Base-by-base conservation (phyloP, 2,888 invertebrate species). In the Cacoxenus indagator region DNA sequence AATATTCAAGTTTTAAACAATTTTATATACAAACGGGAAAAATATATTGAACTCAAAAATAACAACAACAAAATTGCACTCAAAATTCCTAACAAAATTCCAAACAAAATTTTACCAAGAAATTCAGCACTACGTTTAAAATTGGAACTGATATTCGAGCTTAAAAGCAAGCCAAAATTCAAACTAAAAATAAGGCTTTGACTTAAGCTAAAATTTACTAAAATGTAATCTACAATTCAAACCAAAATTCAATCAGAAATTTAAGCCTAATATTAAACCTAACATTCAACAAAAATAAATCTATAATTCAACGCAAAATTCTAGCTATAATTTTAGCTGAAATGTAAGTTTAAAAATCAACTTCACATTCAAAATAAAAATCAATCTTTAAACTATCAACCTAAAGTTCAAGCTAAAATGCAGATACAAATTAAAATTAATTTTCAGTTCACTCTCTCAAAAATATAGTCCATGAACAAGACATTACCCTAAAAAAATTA, bases 281-380 rank as follows among this genome's bases (percentile, higher is more conserved):
- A 17, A 19, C 5, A 17, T 5, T 17, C 9, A 22, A 22, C 2
- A 22, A 51, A 51, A 51, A 22, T 51, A 51, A 4, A 22, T 22
- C 51, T 5, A 9, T 14, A 17, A 70, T 22, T 51, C 51, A 22
- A 51, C 17, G 54, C n/a, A n/a, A 61, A 62, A 57, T 6, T 14
- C 11, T 8, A 55, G 29, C 31, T 61, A 70, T 65, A 70, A 64
- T 70, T 37, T 26, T 65, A 70, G 51, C 31, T 43, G 64, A 43
- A 2, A 43, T 70, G n/a, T n/a, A n/a, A n/a, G n/a, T n/a, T 66
- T 31, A 43, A 73, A 45, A 72, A 43, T 2, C n/a, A 45, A 14
- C n/a, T 19, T 11, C n/a, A 57, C 66, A 17, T 17, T 2, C 46
- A 31, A 29, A 64, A 64, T 65, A 66, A 45, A 54, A n/a, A 22